Evolutionary conservation across 2,888 invertebrate genomes (phyloP).

Genomic region (Orchesella flavescens): DNA sequence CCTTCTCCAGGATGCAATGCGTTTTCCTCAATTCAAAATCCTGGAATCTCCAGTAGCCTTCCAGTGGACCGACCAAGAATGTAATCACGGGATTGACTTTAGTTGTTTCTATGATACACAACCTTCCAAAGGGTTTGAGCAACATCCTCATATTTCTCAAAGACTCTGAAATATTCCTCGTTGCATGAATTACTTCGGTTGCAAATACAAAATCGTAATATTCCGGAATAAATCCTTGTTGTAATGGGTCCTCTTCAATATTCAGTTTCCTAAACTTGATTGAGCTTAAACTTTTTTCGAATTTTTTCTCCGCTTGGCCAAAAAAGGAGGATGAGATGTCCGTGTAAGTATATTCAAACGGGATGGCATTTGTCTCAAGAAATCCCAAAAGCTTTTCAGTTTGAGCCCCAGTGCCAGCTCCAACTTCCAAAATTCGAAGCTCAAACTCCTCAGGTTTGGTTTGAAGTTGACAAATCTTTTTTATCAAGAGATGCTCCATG

Average conservation of each 20-base stretch:
- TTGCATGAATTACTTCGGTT: conserved; percentile 52
- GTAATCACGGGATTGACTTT: conserved; percentile 15
- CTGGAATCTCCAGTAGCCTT: conserved; percentile 58
- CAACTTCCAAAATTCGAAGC: conserved; percentile 18
- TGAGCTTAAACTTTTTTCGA: not conserved
- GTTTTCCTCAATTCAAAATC: conserved; percentile 28
- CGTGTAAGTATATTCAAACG: conserved; percentile 42
- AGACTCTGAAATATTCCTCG: conserved; percentile 18
- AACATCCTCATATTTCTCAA: conserved; percentile 33
- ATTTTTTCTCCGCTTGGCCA: not conserved
- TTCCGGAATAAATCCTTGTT: conserved; percentile 47
- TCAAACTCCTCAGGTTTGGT: no score
- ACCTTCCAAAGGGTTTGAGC: conserved; percentile 1
- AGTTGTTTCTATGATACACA: conserved; percentile 38
- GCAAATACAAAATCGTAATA: conserved; percentile 46
- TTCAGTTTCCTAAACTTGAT: conserved; percentile 33
- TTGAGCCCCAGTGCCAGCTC: conserved; percentile 20
- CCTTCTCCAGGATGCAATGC: conserved; percentile 4
- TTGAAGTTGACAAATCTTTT: no score
- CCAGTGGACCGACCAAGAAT: conserved; percentile 42
- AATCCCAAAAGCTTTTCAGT: no score
- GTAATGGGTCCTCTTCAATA: conserved; percentile 40
- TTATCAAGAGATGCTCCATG: no score
- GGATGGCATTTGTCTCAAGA: no score
- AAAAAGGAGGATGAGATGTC: conserved; percentile 49